A percentile compares a stretch with the other conserved stretches of the same genome.
These are phyloP conservation scores for Myotis pilosus DNA, from an alignment of 2,797 vertebrate species.

Conservation along the genomic window DNA sequence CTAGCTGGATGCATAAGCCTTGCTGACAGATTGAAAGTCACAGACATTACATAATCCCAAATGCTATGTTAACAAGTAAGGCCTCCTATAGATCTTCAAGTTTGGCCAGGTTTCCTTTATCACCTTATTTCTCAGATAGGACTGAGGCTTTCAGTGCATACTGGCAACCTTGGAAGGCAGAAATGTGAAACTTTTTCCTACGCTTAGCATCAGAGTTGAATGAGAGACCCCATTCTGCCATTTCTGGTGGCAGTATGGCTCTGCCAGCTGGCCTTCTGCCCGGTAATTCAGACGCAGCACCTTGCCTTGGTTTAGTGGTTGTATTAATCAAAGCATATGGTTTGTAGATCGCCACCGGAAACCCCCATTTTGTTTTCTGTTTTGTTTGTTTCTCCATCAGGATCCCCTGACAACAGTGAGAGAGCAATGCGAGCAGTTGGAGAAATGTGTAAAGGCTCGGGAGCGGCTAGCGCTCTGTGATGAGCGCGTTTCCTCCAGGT, in stretches of 20 bases:
- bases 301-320: conserved; percentile 63
- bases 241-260: conserved; percentile 51
- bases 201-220: conserved; percentile 68
- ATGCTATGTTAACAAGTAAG: conserved; percentile 46
- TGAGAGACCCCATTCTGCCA: conserved; percentile 55
- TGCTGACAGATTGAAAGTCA: conserved; percentile 34
- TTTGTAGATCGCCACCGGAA: not conserved
- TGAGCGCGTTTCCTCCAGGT: conserved; percentile 86
- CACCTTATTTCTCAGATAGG: conserved; percentile 68
- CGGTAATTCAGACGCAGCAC: conserved; percentile 60
- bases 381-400: conserved; percentile 77
- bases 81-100: conserved; percentile 39
- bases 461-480: conserved; percentile 89
- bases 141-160: conserved; percentile 65
- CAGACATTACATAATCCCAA: conserved; percentile 19
- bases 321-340: conserved; percentile 37
- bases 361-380: conserved; percentile 12
- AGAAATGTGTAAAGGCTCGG: conserved; percentile 88
- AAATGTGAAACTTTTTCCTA: conserved; percentile 60
- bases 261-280: conserved; percentile 57
- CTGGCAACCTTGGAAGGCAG: conserved; percentile 65
- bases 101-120: conserved; percentile 63
- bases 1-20: conserved; percentile 6
- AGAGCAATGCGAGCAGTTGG: conserved; percentile 88
- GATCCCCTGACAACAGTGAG: conserved; percentile 90